phyloP scores from a whole-genome alignment of 2,797 vertebrate species.

The Acanthornis magna region DNA sequence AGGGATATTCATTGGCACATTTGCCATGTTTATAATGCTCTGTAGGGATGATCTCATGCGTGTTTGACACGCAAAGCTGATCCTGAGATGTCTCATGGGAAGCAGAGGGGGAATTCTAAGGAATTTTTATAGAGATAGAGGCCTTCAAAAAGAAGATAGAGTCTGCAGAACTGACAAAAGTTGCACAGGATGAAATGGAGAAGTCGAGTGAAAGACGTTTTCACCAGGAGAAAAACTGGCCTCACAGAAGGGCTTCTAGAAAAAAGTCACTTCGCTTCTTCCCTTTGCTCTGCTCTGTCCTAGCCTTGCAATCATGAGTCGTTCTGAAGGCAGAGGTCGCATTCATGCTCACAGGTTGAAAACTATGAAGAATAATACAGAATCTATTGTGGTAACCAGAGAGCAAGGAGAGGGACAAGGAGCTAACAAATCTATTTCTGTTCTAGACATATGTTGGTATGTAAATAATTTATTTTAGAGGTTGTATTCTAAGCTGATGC shows the following conservation, averaged over 20 bases:
- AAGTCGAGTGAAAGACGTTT: not conserved
- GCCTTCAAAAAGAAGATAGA: not conserved
- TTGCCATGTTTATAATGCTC: not conserved
- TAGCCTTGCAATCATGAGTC: rapidly evolving
- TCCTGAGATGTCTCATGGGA: not conserved
- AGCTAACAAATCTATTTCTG: not conserved
- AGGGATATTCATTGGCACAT: not conserved
- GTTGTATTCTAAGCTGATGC: not conserved
- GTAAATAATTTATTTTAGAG: not conserved
- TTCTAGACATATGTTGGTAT: not conserved
- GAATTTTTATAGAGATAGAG: not conserved
- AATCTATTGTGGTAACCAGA: not conserved
- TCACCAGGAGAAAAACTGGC: not conserved
- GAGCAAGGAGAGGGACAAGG: not conserved
- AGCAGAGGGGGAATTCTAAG: not conserved
- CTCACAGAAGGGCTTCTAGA: not conserved
- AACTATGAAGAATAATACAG: not conserved
- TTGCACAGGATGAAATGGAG: not conserved
- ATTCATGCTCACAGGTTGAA: not conserved
- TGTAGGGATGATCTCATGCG: not conserved
- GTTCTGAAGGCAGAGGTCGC: not conserved
- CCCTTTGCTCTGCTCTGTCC: not conserved
- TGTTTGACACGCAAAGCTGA: not conserved
- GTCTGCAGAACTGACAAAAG: not conserved
- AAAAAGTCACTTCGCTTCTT: not conserved